A percentile compares a stretch with the other conserved stretches of the same genome.
Conservation (phyloP, 2,888 invertebrate species). For the Geotrupes spiniger region DNA sequence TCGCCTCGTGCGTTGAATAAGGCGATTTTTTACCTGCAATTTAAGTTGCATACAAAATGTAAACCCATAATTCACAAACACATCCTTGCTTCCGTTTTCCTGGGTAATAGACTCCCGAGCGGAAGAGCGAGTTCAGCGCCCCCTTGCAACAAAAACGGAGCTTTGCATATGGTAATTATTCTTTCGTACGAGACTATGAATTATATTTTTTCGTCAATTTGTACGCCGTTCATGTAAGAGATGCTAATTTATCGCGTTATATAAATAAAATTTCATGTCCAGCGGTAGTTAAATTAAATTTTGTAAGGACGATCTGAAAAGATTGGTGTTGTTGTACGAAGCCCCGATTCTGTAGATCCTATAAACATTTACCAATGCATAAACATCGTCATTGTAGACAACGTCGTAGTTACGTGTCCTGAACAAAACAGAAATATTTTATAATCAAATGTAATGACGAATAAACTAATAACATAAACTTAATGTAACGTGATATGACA, state of each 20-base stretch:
- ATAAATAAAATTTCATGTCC: background rate
- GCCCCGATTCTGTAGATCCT: too few species aligned
- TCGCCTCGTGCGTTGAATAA: too few species aligned
- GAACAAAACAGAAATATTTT: too few species aligned
- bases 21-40: background rate
- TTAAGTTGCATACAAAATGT: conserved; percentile 7
- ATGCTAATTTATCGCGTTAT: background rate
- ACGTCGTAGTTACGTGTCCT: too few species aligned
- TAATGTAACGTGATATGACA: too few species aligned
- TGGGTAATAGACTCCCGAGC: background rate
- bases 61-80: conserved; percentile 2
- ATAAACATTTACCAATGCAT: too few species aligned
- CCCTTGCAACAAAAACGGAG: conserved; percentile 13
- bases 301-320: too few species aligned
- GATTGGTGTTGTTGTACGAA: too few species aligned
- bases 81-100: conserved; percentile 7
- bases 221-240: background rate
- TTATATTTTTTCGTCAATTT: conserved; percentile 3
- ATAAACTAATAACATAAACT: too few species aligned
- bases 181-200: background rate
- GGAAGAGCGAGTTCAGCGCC: conserved; percentile 18
- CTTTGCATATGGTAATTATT: conserved; percentile 20
- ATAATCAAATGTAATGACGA: too few species aligned
- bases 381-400: too few species aligned
- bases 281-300: too few species aligned